A percentile compares a stretch with the other conserved stretches of the same genome.
phyloP scores from a whole-genome alignment of 2,888 invertebrate genomes.

The Elysia crispata region DNA sequence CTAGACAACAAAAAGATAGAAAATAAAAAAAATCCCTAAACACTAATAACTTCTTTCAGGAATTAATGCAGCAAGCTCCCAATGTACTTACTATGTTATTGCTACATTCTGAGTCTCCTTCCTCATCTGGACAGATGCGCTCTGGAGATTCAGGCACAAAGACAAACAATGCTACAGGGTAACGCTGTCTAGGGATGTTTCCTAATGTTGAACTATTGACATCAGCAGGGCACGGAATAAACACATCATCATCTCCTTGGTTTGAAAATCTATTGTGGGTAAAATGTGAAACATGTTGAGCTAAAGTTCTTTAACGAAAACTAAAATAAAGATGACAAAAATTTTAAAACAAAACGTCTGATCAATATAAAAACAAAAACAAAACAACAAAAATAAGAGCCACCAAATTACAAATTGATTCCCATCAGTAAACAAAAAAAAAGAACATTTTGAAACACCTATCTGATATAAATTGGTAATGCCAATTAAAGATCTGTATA shows the following conservation, averaged over 20 bases:
- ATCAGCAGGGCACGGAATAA: slow-evolving; percentile 33
- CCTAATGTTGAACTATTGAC: slow-evolving; percentile 43
- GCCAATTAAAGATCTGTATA: too few species aligned
- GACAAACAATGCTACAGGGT: slow-evolving; percentile 47
- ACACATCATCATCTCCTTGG: slow-evolving; percentile 41
- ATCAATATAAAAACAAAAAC: too few species aligned
- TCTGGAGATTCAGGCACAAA: slow-evolving; percentile 26
- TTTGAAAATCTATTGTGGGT: slow-evolving; percentile 22
- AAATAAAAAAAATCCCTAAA: not conserved
- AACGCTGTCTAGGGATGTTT: slow-evolving; percentile 44
- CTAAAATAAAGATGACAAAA: not conserved
- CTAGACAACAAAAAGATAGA: not conserved
- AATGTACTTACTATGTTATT: not conserved
- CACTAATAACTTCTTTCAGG: not conserved
- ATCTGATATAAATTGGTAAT: too few species aligned
- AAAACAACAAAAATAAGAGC: too few species aligned
- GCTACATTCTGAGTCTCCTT: not conserved
- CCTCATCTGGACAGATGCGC: not conserved
- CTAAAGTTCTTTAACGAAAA: too few species aligned
- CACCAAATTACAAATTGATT: too few species aligned
- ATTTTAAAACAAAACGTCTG: too few species aligned
- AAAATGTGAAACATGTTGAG: not conserved
- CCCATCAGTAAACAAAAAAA: too few species aligned
- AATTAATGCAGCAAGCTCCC: not conserved
- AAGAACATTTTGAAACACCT: too few species aligned